Percentiles rank a stretch among this genome's conserved stretches.
Conservation (phyloP, 2,797 vertebrate species). For the Etheostoma nigrum region DNA sequence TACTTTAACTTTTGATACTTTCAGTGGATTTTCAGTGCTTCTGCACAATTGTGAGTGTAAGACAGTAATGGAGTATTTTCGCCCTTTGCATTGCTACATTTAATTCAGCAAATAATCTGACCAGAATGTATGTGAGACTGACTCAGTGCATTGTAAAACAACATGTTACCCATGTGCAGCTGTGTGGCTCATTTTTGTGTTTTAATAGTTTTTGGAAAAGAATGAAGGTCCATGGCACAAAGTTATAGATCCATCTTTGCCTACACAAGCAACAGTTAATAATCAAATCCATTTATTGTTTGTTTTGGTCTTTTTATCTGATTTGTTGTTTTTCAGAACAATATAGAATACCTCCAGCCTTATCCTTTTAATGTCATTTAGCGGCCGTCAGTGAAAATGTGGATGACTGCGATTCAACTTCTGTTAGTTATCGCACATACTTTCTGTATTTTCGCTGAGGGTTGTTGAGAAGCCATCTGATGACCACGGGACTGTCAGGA, state of each 20-base stretch:
- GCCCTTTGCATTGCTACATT: no score
- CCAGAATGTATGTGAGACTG: neutral
- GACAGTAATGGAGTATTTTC: neutral
- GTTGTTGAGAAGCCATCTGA: conserved; percentile 80
- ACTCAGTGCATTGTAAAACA: neutral
- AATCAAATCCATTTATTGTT: conserved; percentile 1
- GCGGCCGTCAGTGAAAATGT: neutral
- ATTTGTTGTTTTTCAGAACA: neutral
- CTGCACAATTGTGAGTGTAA: no score
- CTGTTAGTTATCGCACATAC: conserved; percentile 65
- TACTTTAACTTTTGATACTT: no score
- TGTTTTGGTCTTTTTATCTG: neutral
- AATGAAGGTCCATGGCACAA: neutral
- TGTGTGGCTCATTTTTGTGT: conserved; percentile 1
- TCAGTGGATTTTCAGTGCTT: no score
- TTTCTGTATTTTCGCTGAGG: conserved; percentile 78
- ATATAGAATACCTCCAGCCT: neutral
- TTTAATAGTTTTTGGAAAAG: neutral
- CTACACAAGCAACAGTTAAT: neutral
- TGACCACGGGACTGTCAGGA: conserved; percentile 70
- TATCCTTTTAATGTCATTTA: conserved; percentile 6
- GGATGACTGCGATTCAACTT: neutral
- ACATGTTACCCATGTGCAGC: neutral
- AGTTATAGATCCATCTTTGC: neutral
- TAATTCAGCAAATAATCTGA: neutral